Evolutionary conservation across 2,113 vertebrate genomes (phyloP).

Genomic region (Aviceda subcristata): DNA sequence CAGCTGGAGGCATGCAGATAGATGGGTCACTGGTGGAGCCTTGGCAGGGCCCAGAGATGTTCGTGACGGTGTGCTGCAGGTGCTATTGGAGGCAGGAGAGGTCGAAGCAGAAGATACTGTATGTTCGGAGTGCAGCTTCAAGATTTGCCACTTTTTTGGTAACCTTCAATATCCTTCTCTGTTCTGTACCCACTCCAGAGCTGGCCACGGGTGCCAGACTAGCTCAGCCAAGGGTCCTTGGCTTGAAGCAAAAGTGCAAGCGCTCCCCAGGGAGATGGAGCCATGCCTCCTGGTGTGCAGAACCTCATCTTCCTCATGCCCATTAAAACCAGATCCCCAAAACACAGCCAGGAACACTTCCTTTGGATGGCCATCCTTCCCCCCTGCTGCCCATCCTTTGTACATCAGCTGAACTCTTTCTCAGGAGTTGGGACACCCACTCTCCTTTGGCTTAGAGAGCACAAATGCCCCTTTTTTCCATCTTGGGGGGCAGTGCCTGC

Average conservation of each 20-base stretch:
- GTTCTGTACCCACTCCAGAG: background rate
- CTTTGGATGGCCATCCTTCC: background rate
- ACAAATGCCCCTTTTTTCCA: background rate
- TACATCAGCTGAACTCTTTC: background rate
- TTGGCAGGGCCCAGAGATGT: background rate
- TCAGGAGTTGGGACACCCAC: fast-evolving
- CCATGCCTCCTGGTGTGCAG: background rate
- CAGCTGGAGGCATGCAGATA: background rate
- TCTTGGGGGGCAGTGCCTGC: background rate
- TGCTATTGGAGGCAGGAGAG: background rate
- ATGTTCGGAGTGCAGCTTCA: background rate
- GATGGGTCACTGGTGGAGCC: background rate
- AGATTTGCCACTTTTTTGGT: background rate
- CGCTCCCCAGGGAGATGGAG: background rate
- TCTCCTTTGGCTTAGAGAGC: background rate
- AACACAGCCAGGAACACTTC: background rate
- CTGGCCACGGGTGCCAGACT: background rate
- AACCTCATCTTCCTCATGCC: background rate
- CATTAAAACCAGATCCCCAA: background rate
- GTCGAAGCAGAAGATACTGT: background rate
- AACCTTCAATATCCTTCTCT: background rate
- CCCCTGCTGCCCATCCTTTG: background rate
- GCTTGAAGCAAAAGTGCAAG: background rate
- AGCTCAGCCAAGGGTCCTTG: background rate
- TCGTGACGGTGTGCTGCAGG: background rate